A percentile compares a stretch with the other conserved stretches of the same genome.
phyloP scores from a whole-genome alignment of 2,113 vertebrate species.

The Chionis minor region DNA sequence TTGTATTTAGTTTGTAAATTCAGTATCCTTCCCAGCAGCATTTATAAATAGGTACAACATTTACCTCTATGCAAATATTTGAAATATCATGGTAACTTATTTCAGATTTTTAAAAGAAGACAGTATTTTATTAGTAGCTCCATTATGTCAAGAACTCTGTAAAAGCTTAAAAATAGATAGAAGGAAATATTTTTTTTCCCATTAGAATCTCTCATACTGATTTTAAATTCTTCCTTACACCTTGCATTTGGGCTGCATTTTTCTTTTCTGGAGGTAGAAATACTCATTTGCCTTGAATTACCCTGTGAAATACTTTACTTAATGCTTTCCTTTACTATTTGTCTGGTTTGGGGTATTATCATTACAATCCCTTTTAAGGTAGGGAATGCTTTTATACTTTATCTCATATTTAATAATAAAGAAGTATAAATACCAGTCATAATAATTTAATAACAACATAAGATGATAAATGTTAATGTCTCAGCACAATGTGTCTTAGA shows the following conservation, averaged over 20 bases:
- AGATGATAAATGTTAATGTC: background rate
- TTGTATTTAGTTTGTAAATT: background rate
- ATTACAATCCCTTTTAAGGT: background rate
- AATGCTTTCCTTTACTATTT: conserved; percentile 1
- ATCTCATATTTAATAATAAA: background rate
- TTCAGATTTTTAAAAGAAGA: conserved; percentile 1
- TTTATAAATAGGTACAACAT: background rate
- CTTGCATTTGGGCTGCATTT: background rate
- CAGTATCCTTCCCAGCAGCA: background rate
- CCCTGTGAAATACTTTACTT: background rate
- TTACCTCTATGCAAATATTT: background rate
- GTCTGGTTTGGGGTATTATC: background rate
- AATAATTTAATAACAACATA: conserved; percentile 11
- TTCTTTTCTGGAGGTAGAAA: conserved; percentile 7
- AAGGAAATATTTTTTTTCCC: background rate
- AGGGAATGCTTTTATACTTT: background rate
- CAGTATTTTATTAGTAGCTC: background rate
- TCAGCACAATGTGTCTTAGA: conserved; percentile 8
- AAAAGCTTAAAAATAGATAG: background rate
- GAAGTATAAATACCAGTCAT: background rate
- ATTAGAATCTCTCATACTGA: background rate
- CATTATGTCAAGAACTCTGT: background rate
- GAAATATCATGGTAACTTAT: background rate
- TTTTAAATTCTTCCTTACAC: background rate
- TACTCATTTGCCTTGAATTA: background rate